Base-by-base conservation (phyloP, 2,113 vertebrate species). In the Planiliza haematocheilus region DNA sequence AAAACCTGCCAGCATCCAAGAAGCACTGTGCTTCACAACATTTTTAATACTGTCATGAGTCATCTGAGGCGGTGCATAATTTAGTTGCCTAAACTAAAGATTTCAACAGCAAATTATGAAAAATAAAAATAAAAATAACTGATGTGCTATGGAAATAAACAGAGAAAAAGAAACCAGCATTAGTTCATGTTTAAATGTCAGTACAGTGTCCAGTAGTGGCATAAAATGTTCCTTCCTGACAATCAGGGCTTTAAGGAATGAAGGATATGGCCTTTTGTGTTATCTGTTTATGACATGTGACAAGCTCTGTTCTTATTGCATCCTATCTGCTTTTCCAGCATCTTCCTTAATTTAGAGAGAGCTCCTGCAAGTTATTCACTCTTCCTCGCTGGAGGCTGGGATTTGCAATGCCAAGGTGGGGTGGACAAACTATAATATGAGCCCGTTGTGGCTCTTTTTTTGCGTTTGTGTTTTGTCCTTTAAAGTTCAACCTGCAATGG, bases 361-460 rank as follows among this genome's bases (percentile, higher is more conserved):
- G 46, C 53, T 59, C 34, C n/a, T 1, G 30, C 45, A 74, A 58
- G 60, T 75, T 70, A 55, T 59, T 70, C 60, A 38, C 61, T 7
- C 48, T 70, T 58, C 58, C 56, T 53, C 52, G 51, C 53, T 16
- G 59, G 38, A 41, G 10, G 10, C 48, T 41, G 48, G 24, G 21
- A 63, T 70, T 63, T 43, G n/a, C 41, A 39, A 49, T 41, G 30
- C 42, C 18, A 50, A 4, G 12, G 36, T 50, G 34, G 24, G 11
- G 8, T 30, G 24, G 24, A 30, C 24, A 30, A 5, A 30, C 24
- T 30, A 30, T 5, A 30, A 30, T 30, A 30, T 30, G 24, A 30
- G 24, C 24, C 24, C 2, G 24, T 30, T 2, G 24, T 77, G 60
- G 38, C 16, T 12, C 45, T 37, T 57, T 62, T 34, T 66, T 36